Conservation (phyloP, 2,797 vertebrate genomes). For the Xiphophorus birchmanni region DNA sequence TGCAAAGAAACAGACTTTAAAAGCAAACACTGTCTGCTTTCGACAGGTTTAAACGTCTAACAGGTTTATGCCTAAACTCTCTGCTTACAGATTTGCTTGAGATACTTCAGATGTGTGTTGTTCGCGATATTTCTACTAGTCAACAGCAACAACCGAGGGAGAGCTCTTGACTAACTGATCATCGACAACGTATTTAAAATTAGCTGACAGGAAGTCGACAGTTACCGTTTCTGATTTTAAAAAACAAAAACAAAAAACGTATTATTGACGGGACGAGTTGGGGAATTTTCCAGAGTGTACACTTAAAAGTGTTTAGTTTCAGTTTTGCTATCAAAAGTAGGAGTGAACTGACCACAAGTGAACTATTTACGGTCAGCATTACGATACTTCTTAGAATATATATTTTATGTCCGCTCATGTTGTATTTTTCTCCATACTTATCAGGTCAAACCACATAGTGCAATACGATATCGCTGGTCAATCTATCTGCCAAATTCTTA, state of each 20-base stretch:
- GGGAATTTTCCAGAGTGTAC: constrained; percentile 30
- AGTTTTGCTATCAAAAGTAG: constrained; percentile 42
- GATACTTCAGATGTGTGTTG: constrained; percentile 32
- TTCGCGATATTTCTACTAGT: constrained; percentile 21
- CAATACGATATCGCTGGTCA: too few species aligned
- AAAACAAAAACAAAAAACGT: neutral
- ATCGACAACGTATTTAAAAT: neutral
- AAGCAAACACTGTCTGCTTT: neutral
- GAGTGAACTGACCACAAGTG: neutral
- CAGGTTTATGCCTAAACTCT: neutral
- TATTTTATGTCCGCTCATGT: neutral
- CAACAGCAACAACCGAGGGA: constrained; percentile 40
- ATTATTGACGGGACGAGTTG: neutral
- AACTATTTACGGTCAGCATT: neutral
- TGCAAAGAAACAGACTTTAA: neutral
- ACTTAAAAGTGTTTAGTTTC: constrained; percentile 55
- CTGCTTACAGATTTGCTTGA: constrained; percentile 14
- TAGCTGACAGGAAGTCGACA: rapidly evolving
- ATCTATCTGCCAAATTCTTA: too few species aligned
- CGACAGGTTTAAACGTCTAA: neutral
- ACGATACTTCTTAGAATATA: neutral
- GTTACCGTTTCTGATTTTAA: neutral
- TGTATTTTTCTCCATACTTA: too few species aligned
- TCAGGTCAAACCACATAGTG: too few species aligned
- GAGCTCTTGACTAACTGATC: neutral